These are phyloP conservation scores for Caiman crocodilus DNA, from an alignment of 2,797 vertebrate genomes.

Conservation along the genomic window DNA sequence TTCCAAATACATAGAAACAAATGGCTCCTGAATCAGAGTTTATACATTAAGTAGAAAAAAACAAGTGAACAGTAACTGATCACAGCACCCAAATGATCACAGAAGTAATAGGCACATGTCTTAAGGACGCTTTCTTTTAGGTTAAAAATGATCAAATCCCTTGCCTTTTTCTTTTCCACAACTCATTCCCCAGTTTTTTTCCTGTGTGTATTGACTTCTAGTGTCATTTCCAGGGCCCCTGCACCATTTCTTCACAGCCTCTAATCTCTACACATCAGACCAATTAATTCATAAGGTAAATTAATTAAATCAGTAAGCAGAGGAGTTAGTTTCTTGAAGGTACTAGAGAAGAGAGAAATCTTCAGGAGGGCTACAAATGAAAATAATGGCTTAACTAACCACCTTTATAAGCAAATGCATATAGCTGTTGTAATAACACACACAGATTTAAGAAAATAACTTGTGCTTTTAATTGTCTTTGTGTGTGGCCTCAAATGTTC, in stretches of 20 bases:
- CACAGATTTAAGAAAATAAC: neutral
- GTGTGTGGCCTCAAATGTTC: neutral
- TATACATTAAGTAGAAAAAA: neutral
- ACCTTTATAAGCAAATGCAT: neutral
- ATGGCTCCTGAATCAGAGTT: neutral
- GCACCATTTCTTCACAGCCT: neutral
- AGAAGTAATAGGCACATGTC: neutral
- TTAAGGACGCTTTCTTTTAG: neutral
- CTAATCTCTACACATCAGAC: neutral
- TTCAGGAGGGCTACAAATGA: neutral
- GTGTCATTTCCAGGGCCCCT: neutral
- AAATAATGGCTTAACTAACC: neutral
- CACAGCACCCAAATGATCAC: neutral
- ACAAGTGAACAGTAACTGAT: neutral
- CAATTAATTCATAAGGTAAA: neutral
- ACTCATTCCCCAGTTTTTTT: neutral
- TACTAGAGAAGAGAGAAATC: neutral
- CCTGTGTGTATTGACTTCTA: neutral
- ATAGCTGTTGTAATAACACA: neutral
- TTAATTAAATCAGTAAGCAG: neutral
- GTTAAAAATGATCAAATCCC: neutral
- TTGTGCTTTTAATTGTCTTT: neutral
- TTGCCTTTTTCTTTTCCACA: neutral
- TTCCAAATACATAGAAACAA: neutral
- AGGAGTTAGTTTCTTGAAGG: neutral